Conservation (phyloP, 1,140 invertebrate species). For the Dermatophagoides farinae region DNA sequence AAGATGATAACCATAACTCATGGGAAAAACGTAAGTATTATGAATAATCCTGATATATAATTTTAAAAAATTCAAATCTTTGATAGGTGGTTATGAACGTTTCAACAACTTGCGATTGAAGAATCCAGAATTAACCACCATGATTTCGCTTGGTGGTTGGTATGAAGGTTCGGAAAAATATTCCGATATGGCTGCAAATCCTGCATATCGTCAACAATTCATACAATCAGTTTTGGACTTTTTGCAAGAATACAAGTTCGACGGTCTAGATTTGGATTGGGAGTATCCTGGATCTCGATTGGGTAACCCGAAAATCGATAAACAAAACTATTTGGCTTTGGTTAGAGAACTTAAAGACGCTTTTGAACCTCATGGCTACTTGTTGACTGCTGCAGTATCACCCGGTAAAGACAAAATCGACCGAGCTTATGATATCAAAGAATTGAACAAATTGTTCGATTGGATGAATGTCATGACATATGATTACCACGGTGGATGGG, state of each 20-base stretch:
- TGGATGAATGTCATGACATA: constrained; percentile 74
- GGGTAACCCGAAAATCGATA: constrained; percentile 7
- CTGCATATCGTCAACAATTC: constrained; percentile 43
- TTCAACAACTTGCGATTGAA: constrained; percentile 47
- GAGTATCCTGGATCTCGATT: constrained; percentile 27
- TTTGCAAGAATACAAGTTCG: constrained; percentile 34
- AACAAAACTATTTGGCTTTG: constrained; percentile 7
- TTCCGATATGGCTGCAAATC: constrained; percentile 37
- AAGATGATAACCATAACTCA: constrained; percentile 30
- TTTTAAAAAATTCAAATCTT: not conserved
- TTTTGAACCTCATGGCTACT: constrained; percentile 30
- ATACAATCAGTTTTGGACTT: constrained; percentile 46
- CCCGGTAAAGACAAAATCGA: constrained; percentile 32
- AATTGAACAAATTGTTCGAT: constrained; percentile 44
- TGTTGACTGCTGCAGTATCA: constrained; percentile 35
- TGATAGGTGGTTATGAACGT: constrained; percentile 46
- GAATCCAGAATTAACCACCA: constrained; percentile 50
- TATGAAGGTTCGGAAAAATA: constrained; percentile 44
- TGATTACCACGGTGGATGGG: constrained; percentile 72
- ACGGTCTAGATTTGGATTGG: constrained; percentile 42
- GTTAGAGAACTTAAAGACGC: constrained; percentile 11
- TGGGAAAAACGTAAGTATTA: constrained; percentile 1
- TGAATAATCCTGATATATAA: not conserved
- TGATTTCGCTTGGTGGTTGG: constrained; percentile 61
- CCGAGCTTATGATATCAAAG: constrained; percentile 49